These are phyloP conservation scores for Prinia subflava DNA, from an alignment of 2,113 vertebrate species.

Conservation along the genomic window DNA sequence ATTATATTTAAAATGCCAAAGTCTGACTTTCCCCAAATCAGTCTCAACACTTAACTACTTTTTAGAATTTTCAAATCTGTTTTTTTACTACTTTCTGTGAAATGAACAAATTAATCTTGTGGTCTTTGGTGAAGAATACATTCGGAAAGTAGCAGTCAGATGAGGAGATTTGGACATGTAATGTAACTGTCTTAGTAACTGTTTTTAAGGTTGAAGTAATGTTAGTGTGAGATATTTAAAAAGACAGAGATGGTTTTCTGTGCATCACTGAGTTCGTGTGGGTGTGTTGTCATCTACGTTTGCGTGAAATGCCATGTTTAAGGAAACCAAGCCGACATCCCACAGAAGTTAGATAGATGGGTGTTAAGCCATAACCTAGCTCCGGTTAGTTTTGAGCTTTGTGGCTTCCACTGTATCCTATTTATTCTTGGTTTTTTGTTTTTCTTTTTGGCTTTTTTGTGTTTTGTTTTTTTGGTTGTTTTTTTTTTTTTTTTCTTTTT, in stretches of 20 bases:
- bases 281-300: constrained; percentile 67
- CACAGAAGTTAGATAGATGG: constrained; percentile 44
- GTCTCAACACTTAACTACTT: constrained; percentile 65
- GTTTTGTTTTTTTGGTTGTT: not conserved
- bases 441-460: not conserved
- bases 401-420: constrained; percentile 75
- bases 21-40: constrained; percentile 70
- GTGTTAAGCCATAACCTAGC: constrained; percentile 71
- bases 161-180: not conserved
- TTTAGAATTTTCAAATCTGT: constrained; percentile 68
- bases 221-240: constrained; percentile 32
- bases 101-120: constrained; percentile 68
- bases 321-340: constrained; percentile 49
- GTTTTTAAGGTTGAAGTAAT: constrained; percentile 30
- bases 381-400: constrained; percentile 64
- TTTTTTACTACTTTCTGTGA: constrained; percentile 72
- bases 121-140: constrained; percentile 69
- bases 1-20: constrained; percentile 79
- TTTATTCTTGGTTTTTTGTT: constrained; percentile 66
- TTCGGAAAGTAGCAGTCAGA: not conserved
- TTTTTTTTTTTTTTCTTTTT: too few species aligned
- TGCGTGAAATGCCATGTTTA: constrained; percentile 52
- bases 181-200: constrained; percentile 51
- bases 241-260: constrained; percentile 40
- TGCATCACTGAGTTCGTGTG: constrained; percentile 43